Base-by-base conservation (phyloP, 2,888 invertebrate genomes). In the Oscheius sp. region DNA sequence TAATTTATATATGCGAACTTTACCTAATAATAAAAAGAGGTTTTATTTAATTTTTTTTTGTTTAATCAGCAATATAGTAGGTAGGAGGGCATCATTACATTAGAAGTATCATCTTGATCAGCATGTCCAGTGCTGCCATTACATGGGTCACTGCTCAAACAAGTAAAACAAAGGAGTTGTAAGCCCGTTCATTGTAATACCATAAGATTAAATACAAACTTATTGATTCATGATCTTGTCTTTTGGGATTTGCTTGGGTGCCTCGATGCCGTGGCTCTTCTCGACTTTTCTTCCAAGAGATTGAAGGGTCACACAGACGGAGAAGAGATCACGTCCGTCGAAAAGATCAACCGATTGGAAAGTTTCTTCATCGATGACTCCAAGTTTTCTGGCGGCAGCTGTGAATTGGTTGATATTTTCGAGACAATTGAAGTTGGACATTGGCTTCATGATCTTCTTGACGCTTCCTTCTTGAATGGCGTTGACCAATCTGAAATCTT, bases 271-370 rank as follows among this genome's bases (percentile, higher is more conserved):
- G 76, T 76, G 83, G 72, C 76, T 81, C 75, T 80, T 85, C 72
- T 83, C 84, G 45, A 83, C 63, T 79, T 83, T 80, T 74, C 87
- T 79, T 49, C 85, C 87, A 63, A 87, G 78, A 23, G 84, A 82
- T 23, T 86, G 82, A 27, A 87, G 80, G 46, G 85, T 86, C 43
- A 87, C 80, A 61, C 78, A 81, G 61, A 97, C 97, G 35, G 96
- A 94, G 90, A 95, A 94, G 77, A 98, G 92, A 89, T 98, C 98
- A 91, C 95, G 95, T 87, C 93, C 92, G 90, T 98, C 98, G 94
- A 96, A 97, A 61, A 98, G 92, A 89, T 98, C 98, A 1, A 96
- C 96, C 5, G 96, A 96, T 90, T 97, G 96, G 93, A 97, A 98
- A 56, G 94, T 94, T 91, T 98, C 97, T 69, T 84, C 87, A 59